phyloP scores from a whole-genome alignment of 2,888 invertebrate species.

The Glyphotaelius pellucidus region DNA sequence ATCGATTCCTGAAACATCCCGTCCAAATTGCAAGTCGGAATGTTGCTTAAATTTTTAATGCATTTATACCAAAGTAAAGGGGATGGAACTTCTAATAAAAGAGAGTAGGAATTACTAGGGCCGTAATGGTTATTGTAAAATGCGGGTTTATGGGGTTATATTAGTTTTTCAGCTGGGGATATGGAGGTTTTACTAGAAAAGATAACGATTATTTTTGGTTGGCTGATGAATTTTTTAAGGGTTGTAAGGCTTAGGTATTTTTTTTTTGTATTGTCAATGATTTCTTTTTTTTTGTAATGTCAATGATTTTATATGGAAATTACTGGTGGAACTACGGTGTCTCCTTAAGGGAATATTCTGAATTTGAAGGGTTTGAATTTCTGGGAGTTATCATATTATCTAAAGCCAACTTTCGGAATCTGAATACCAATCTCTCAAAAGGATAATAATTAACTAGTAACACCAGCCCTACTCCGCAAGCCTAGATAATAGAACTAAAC shows the following conservation, averaged over 20 bases:
- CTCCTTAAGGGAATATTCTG: no score
- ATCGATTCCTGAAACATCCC: not conserved
- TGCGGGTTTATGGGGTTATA: not conserved
- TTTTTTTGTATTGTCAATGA: not conserved
- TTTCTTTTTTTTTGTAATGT: not conserved
- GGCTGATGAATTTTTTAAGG: not conserved
- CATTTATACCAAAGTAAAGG: not conserved
- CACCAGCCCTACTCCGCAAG: no score
- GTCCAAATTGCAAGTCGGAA: slow-evolving; percentile 21
- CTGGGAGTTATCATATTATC: no score
- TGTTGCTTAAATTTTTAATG: slow-evolving; percentile 33
- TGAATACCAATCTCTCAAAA: no score
- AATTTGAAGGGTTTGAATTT: no score
- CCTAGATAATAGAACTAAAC: no score
- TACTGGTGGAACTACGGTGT: no score
- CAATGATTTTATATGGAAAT: not conserved
- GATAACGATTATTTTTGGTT: not conserved
- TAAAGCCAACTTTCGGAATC: no score
- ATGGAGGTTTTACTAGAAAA: not conserved
- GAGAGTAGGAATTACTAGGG: not conserved
- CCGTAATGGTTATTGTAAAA: slow-evolving; percentile 9
- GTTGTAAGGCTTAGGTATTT: not conserved
- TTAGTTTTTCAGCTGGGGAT: not conserved
- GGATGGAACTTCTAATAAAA: not conserved
- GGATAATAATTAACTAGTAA: no score